Conservation (phyloP, 2,113 vertebrate genomes). For the Salvelinus fontinalis region DNA sequence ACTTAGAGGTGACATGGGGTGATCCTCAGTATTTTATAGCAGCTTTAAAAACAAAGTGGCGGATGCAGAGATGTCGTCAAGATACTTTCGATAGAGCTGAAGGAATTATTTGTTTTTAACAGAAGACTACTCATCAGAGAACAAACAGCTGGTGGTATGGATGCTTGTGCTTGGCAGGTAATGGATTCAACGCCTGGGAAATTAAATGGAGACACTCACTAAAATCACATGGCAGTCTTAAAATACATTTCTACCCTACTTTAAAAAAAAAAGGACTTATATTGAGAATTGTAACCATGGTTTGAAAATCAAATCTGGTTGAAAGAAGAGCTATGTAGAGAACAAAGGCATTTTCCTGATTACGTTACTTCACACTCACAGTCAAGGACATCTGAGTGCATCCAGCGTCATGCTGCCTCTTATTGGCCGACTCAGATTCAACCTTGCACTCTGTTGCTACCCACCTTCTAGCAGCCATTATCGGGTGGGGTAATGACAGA, state of each 20-base stretch:
- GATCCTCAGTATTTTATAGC: too few species aligned
- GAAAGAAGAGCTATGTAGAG: too few species aligned
- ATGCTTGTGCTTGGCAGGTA: not conserved
- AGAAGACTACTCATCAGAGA: not conserved
- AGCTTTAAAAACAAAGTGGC: not conserved
- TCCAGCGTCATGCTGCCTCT: conserved; percentile 37
- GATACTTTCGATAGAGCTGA: not conserved
- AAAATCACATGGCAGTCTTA: not conserved
- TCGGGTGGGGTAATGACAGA: conserved; percentile 54
- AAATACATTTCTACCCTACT: not conserved
- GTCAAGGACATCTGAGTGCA: too few species aligned
- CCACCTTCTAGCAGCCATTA: conserved; percentile 57
- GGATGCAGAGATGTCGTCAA: not conserved
- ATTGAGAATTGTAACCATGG: not conserved
- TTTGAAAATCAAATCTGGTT: not conserved
- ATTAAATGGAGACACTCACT: not conserved
- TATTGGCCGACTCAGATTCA: conserved; percentile 37
- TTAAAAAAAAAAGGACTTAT: not conserved
- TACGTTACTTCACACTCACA: too few species aligned
- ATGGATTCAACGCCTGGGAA: not conserved
- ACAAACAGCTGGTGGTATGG: not conserved
- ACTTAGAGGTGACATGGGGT: too few species aligned
- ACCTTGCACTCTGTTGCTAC: conserved; percentile 20
- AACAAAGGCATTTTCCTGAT: too few species aligned
- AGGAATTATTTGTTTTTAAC: not conserved